A percentile compares a stretch with the other conserved stretches of the same genome.
Conservation (phyloP, 2,888 invertebrate species). For the Chydorus sphaericus region DNA sequence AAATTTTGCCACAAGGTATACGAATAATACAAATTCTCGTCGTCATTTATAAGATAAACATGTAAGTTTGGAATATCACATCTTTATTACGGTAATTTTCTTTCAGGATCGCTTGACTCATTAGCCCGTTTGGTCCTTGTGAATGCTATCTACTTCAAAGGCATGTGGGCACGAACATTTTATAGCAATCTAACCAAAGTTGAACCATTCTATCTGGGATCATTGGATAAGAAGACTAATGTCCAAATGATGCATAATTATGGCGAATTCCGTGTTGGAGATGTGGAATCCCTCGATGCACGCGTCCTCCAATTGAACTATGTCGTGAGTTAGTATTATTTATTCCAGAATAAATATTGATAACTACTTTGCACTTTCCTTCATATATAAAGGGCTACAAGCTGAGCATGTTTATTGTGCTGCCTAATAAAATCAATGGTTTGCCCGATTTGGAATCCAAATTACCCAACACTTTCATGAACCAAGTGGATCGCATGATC, state of each 20-base stretch:
- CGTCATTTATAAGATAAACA: no score
- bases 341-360: no score
- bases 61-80: conserved; percentile 20
- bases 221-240: conserved; percentile 37
- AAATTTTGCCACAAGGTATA: conserved; percentile 46
- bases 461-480: conserved; percentile 37
- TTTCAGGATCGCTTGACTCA: conserved; percentile 35
- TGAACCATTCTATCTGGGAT: conserved; percentile 13
- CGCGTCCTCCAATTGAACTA: conserved; percentile 57
- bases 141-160: conserved; percentile 79
- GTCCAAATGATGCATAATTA: conserved; percentile 54
- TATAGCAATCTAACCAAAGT: conserved; percentile 15
- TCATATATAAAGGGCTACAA: conserved; percentile 36
- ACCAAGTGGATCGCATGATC: no score
- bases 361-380: neutral
- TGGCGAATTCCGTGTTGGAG: conserved; percentile 45
- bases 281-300: conserved; percentile 43
- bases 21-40: no score
- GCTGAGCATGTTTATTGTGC: conserved; percentile 55
- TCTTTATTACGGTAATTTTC: conserved; percentile 2
- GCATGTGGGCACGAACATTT: conserved; percentile 44
- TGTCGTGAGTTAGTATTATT: conserved; percentile 32
- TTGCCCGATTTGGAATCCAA: conserved; percentile 44
- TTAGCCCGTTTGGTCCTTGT: conserved; percentile 54
- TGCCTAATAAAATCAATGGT: conserved; percentile 53